Base-by-base conservation (phyloP, 2,888 invertebrate species). In the Alcis repandata region DNA sequence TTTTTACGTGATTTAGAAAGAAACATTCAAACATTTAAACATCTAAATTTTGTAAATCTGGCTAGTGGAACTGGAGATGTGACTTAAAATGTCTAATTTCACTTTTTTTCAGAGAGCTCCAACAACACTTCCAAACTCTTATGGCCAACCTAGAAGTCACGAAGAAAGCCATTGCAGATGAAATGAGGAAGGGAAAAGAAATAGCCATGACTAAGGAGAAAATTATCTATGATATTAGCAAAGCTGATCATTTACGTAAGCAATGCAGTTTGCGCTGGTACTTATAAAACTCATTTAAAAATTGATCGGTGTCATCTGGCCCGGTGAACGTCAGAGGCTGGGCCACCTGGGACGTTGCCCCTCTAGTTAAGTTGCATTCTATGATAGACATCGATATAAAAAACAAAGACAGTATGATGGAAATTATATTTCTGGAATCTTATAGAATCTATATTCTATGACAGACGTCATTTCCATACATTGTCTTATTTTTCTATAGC, bases 121-220 rank as follows among this genome's bases (percentile, higher is more conserved):
- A 94, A 72, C 95, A 95, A 59, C 92, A 94, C 49, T 94, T 95
- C 40, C 92, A 93, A 59, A 92, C 94, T 0, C 81, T 95, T 61
- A 76, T 93, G 2, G 86, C 91, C 56, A 95, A 95, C 79, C 92
- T 96, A 52, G 95, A 96, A 51, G 95, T 95, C 62, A 91, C 96
- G 0, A 96, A 95, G 80, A 96, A 96, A 74, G 92, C 95, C 46
- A 91, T 94, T 2, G 85, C 88, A 59, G 95, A 95, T 64, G 96
- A 96, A 85, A 95, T 96, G 94, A 93, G 94, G 59, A 93, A 91
- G 13, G 95, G 96, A 76, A 96, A 95, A 75, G 94, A 94, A 70
- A 79, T 96, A 1, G 94, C 95, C 0, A 89, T 95, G 77, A 90
- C 95, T 58, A 95, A 95, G 74, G 92, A 93, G 49, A 94, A 95